These are phyloP conservation scores for Rhea americana DNA, from an alignment of 2,113 vertebrate species.

Conservation along the genomic window DNA sequence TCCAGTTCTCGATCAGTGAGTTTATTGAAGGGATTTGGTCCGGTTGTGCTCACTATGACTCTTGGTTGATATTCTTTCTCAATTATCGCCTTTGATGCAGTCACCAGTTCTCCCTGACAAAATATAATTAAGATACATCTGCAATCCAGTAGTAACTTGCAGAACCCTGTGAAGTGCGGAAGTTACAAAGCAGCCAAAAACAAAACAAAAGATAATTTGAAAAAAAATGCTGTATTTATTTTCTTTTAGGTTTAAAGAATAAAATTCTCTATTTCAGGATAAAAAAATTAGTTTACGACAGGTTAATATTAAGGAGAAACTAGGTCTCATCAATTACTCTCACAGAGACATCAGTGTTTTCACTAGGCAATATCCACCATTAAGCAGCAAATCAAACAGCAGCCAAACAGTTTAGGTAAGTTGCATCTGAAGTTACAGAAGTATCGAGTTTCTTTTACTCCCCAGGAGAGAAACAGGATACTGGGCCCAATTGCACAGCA, in stretches of 20 bases:
- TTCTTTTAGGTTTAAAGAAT: not conserved
- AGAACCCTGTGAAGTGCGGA: not conserved
- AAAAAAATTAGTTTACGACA: not conserved
- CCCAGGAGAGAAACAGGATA: not conserved
- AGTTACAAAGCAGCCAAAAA: not conserved
- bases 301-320: constrained; percentile 23
- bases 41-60: constrained; percentile 92
- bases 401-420: not conserved
- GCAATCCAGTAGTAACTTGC: not conserved
- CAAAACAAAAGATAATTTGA: not conserved
- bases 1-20: constrained; percentile 93
- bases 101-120: constrained; percentile 92
- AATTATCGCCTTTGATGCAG: constrained; percentile 97
- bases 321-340: not conserved
- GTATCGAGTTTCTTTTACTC: not conserved
- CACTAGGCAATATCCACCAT: constrained; percentile 19
- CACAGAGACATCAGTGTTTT: constrained; percentile 38
- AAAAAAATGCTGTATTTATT: not conserved
- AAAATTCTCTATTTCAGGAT: not conserved
- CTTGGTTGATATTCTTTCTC: constrained; percentile 97
- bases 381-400: constrained; percentile 21
- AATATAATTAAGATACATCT: constrained; percentile 26
- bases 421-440: not conserved
- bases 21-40: constrained; percentile 96
- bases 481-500: not conserved